Evolutionary conservation across 2,888 invertebrate genomes (phyloP).

Genomic region (Agonopterix subpropinquella): DNA sequence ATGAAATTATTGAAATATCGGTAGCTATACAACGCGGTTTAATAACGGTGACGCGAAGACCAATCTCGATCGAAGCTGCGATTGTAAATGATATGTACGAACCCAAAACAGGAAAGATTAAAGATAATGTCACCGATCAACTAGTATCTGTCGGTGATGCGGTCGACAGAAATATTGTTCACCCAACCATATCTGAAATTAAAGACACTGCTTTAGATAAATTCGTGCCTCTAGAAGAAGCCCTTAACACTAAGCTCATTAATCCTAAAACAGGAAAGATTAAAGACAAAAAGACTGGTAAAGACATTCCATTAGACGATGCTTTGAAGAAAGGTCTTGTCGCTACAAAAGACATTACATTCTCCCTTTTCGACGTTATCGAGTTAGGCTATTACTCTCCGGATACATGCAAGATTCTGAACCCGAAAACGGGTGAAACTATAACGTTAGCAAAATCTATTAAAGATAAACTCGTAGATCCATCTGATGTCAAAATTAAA

Average conservation of each 20-base stretch:
- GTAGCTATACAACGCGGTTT: constrained; percentile 83
- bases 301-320: constrained; percentile 80
- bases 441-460: constrained; percentile 86
- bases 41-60: constrained; percentile 80
- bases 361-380: constrained; percentile 83
- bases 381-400: constrained; percentile 86
- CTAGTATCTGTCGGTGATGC: constrained; percentile 84
- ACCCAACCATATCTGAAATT: constrained; percentile 87
- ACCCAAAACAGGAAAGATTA: constrained; percentile 80
- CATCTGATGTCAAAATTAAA: constrained; percentile 82
- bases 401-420: constrained; percentile 82
- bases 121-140: constrained; percentile 83
- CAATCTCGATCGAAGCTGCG: constrained; percentile 87
- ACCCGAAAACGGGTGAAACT: constrained; percentile 84
- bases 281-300: constrained; percentile 82
- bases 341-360: constrained; percentile 81
- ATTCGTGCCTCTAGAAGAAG: constrained; percentile 84
- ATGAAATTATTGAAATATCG: constrained; percentile 80
- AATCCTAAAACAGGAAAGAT: constrained; percentile 82
- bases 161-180: constrained; percentile 85
- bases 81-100: constrained; percentile 82
- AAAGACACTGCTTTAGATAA: constrained; percentile 84
- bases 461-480: constrained; percentile 81
- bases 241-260: constrained; percentile 81
- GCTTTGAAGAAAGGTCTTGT: constrained; percentile 83